A percentile compares a stretch with the other conserved stretches of the same genome.
Conservation (phyloP, 92 coral and sea anemone genomes). For the Actinernus sp. region DNA sequence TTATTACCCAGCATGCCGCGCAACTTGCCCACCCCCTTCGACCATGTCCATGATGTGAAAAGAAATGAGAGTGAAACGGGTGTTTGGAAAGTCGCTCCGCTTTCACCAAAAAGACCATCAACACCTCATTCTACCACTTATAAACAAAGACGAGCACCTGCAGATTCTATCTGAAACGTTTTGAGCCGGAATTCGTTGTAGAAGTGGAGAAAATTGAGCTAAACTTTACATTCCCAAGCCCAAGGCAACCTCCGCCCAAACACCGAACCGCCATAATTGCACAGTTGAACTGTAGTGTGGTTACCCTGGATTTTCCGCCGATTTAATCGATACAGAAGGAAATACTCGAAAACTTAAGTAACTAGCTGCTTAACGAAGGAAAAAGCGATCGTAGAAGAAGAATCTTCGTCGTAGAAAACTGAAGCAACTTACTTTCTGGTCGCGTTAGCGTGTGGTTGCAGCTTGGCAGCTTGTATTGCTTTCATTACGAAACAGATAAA, state of each 20-base stretch:
- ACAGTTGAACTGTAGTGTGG: neutral
- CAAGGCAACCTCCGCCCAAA: conserved; percentile 8
- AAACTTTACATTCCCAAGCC: neutral
- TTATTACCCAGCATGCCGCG: conserved; percentile 65
- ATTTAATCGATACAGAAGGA: neutral
- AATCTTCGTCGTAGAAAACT: neutral
- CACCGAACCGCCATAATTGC: neutral
- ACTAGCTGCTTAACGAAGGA: conserved; percentile 33
- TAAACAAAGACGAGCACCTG: neutral
- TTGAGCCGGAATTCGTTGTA: neutral
- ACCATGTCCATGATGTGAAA: conserved; percentile 29
- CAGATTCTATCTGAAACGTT: neutral
- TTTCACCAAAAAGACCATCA: neutral
- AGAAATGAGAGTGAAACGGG: neutral
- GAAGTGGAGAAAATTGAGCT: neutral
- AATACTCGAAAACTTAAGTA: conserved; percentile 12
- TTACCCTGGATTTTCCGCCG: no score
- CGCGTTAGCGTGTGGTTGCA: no score
- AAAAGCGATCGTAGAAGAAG: conserved; percentile 2
- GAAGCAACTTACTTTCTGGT: no score
- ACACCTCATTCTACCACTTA: neutral
- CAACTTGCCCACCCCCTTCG: conserved; percentile 28
- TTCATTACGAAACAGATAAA: no score
- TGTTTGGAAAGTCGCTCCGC: conserved; percentile 49
- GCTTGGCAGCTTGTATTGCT: no score